A percentile compares a stretch with the other conserved stretches of the same genome.
These are phyloP conservation scores for Neotoma lepida DNA, from an alignment of 2,113 vertebrate genomes.

Conservation along the genomic window DNA sequence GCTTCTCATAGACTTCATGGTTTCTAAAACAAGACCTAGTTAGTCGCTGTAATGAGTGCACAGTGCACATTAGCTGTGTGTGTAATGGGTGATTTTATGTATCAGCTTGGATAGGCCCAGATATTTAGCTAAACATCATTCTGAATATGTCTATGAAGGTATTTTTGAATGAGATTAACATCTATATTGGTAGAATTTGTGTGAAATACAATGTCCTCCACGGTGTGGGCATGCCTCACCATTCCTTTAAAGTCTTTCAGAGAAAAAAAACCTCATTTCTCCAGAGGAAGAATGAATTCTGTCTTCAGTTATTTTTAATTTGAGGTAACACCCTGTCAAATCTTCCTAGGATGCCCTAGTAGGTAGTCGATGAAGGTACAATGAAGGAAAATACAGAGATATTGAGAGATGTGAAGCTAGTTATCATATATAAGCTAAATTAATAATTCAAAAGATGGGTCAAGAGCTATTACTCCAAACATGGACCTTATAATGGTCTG, in stretches of 20 bases:
- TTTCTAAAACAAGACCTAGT: conserved; percentile 48
- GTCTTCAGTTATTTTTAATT: background rate
- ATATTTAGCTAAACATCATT: conserved; percentile 29
- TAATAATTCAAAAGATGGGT: background rate
- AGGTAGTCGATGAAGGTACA: background rate
- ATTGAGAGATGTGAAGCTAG: background rate
- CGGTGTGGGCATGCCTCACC: background rate
- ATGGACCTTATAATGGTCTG: background rate
- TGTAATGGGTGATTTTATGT: conserved; percentile 37
- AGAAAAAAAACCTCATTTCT: background rate
- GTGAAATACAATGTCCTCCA: background rate
- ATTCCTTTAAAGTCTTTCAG: conserved; percentile 29
- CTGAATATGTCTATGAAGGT: background rate
- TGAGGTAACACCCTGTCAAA: background rate
- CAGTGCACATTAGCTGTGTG: background rate
- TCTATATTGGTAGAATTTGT: conserved; percentile 34
- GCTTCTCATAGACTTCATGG: conserved; percentile 8
- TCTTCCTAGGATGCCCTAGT: background rate
- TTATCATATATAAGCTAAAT: background rate
- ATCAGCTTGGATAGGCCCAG: background rate
- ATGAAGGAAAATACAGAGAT: conserved; percentile 30
- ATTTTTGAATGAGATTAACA: conserved; percentile 1
- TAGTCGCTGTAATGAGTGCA: background rate
- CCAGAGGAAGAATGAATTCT: conserved; percentile 21
- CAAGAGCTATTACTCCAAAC: background rate